phyloP scores from a whole-genome alignment of 92 coral and sea anemone genomes.

The Isaurus tuberculatus region DNA sequence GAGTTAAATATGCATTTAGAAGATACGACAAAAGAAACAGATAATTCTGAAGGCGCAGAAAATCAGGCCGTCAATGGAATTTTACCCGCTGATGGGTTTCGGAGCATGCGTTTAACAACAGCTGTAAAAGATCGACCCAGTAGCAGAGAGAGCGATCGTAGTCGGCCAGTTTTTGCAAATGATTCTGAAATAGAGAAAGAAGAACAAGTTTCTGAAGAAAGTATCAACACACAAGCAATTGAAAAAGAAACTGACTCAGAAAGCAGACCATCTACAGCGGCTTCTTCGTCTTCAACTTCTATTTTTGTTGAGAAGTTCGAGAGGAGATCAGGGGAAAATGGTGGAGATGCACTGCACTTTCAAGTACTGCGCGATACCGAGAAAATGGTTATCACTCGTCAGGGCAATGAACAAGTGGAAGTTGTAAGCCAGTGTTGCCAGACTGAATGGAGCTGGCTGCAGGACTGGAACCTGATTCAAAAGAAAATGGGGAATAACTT shows the following conservation, averaged over 20 bases:
- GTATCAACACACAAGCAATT: conserved; percentile 4
- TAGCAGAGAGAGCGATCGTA: neutral
- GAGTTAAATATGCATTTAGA: neutral
- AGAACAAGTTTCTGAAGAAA: neutral
- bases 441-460: conserved; percentile 44
- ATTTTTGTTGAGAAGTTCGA: conserved; percentile 4
- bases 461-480: conserved; percentile 36
- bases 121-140: neutral
- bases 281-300: conserved; percentile 11
- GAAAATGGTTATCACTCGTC: conserved; percentile 11
- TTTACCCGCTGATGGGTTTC: conserved; percentile 6
- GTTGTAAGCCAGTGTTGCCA: conserved; percentile 37
- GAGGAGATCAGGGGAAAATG: neutral
- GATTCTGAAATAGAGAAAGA: conserved; percentile 2
- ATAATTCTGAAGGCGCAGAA: neutral
- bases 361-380: conserved; percentile 9
- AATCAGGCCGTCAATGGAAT: neutral
- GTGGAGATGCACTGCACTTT: neutral
- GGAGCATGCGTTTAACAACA: conserved; percentile 32
- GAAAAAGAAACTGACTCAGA: conserved; percentile 12
- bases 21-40: neutral
- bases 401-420: conserved; percentile 29
- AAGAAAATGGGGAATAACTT: conserved; percentile 23
- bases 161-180: conserved; percentile 23
- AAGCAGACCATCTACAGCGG: conserved; percentile 23